Evolutionary conservation across 2,113 vertebrate species (phyloP), one percentile per base, ranked within the genome.

Genomic region (Anseranas semipalmata): DNA sequence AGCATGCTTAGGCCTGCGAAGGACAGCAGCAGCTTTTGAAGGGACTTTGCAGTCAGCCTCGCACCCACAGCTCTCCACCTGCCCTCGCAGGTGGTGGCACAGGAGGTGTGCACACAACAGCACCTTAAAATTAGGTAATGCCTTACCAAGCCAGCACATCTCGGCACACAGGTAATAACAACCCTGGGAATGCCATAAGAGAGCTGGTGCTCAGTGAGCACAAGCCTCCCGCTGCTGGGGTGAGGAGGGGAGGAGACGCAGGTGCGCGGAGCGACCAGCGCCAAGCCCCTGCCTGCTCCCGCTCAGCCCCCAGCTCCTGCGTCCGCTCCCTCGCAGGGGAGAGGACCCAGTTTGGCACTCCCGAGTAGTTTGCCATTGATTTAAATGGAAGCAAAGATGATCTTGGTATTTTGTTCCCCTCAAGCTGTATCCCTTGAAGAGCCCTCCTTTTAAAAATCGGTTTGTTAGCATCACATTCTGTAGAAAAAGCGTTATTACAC

Each of bases 101-200:
- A 25, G 37, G 66, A 24, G 35, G 25, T 55, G 15, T 6, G n/a
- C 19, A 50, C 48, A 87, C 89, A 97, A 65, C 89, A 65, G 96
- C 93, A 87, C 87, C 90, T 96, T 95, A 84, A 94, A 97, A 96
- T 97, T 93, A 82, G 41, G 3, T 79, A 94, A 96, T 56, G 89
- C 85, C 96, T 97, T 96, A 95, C 96, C 96, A 71, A 89, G 93
- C 88, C 96, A 80, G 91, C 83, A 93, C 92, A 97, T 96, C 93
- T 97, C 55, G 88, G 91, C 5, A 13, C 77, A 93, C 92, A 65
- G 94, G 63, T 27, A 68, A 70, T 90, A 93, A 94, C 45, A 70
- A 22, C 33, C 85, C 85, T 79, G 68, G 94, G 93, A 92, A 96
- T 91, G 86, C 84, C 4, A 2, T 89, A 66, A 33, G 65, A 71